These are phyloP conservation scores for Muntiacus muntjak DNA, from an alignment of 2,113 vertebrate genomes.

Conservation along the genomic window DNA sequence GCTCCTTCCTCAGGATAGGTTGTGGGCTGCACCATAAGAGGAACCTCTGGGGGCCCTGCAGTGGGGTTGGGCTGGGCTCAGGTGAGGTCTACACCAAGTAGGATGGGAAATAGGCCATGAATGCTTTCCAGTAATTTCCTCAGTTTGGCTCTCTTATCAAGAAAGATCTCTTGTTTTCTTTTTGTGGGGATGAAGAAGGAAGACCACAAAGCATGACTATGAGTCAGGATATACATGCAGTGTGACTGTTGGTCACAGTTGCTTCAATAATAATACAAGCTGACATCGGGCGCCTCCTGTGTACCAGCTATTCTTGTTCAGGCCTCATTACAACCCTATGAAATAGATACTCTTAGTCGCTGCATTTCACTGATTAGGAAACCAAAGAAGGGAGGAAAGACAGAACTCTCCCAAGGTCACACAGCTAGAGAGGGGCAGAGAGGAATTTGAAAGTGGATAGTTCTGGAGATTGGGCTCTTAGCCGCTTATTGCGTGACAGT, in stretches of 20 bases:
- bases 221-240: not conserved
- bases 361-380: not conserved
- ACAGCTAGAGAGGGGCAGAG: not conserved
- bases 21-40: accelerated
- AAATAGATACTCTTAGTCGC: not conserved
- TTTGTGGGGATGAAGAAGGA: not conserved
- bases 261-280: not conserved
- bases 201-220: not conserved
- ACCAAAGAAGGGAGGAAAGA: not conserved
- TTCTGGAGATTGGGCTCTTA: not conserved
- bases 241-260: not conserved
- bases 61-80: not conserved
- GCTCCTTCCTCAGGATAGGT: no score
- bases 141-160: not conserved
- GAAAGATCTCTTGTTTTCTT: not conserved
- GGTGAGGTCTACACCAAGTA: not conserved
- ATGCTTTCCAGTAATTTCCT: not conserved
- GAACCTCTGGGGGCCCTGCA: not conserved
- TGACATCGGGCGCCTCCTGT: not conserved
- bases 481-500: not conserved
- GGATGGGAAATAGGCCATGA: not conserved
- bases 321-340: not conserved
- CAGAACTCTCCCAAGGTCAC: not conserved
- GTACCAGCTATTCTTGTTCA: not conserved
- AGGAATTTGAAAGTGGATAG: not conserved